Base-by-base conservation (phyloP, 2,888 invertebrate species). In the Anticlea derivata region DNA sequence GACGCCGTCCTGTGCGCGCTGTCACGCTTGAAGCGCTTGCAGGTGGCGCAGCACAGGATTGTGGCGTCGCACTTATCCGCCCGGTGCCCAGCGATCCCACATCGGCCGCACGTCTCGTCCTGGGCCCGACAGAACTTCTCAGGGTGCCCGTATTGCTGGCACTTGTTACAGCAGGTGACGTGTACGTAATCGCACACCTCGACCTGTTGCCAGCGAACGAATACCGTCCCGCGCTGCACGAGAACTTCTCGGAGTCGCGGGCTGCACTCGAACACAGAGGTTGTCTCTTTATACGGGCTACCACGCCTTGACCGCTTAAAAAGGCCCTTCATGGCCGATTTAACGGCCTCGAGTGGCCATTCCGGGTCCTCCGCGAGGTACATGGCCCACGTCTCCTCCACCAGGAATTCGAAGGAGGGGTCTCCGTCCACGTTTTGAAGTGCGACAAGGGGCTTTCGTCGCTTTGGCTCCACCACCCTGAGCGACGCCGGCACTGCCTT, bases 71-170 rank as follows among this genome's bases (percentile, higher is more conserved):
- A n/a, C n/a, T n/a, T n/a, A n/a, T n/a, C n/a, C n/a, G n/a, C n/a
- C n/a, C n/a, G n/a, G n/a, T n/a, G n/a, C n/a, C n/a, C n/a, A n/a
- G n/a, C 0, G 0, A 3, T 61, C 0, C 70, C 66, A 7, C 70
- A 71, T 0, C 45, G 52, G 0, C 62, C 62, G 10, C 72, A 72
- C 0, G 38, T 49, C 0, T 7, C 12, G 0, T 26, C 27, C 1
- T 22, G 24, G 64, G n/a, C n/a, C n/a, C n/a, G n/a, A n/a, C n/a
- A n/a, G n/a, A n/a, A n/a, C n/a, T n/a, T n/a, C n/a, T n/a, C 70
- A 0, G 69, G 70, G 58, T 75, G 69, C 0, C 73, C 74, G 13
- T 70, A 73, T 0, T 57, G 56, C 11, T 76, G 75, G 34, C 76
- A 75, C 4, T 58, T 67, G 0, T 3, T 29, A 44, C 70, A 69